These are phyloP conservation scores for Poeciliopsis occidentalis DNA, from an alignment of 2,113 vertebrate genomes.

Conservation along the genomic window DNA sequence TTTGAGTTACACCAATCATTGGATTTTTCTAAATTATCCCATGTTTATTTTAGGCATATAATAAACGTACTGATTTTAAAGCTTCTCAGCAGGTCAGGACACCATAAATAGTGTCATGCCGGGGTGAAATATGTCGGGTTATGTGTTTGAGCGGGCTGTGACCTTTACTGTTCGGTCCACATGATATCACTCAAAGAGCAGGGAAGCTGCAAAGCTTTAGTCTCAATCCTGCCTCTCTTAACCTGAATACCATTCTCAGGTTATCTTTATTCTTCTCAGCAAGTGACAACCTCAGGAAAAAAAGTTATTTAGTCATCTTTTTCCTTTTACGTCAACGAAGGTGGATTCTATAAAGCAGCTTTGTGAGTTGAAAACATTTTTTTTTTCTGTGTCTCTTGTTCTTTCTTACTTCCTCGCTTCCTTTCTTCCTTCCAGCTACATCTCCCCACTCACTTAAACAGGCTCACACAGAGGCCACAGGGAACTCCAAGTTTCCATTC, in stretches of 20 bases:
- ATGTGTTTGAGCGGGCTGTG: conserved; percentile 56
- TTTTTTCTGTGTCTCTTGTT: neutral
- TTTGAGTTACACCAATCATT: too few relatives aligned
- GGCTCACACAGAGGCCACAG: conserved; percentile 60
- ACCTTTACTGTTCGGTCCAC: conserved; percentile 67
- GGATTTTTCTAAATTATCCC: neutral
- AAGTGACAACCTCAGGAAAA: neutral
- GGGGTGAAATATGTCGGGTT: conserved; percentile 62
- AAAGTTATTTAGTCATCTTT: conserved; percentile 5
- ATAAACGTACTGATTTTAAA: neutral
- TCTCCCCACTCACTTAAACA: conserved; percentile 43
- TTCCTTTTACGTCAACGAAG: conserved; percentile 1
- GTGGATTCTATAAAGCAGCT: conserved; percentile 28
- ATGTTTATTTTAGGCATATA: neutral
- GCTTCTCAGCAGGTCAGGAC: conserved; percentile 46
- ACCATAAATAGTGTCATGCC: conserved; percentile 58
- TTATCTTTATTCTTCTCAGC: conserved; percentile 17
- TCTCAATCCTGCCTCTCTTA: conserved; percentile 31
- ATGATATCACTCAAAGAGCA: conserved; percentile 61
- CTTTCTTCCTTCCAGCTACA: conserved; percentile 37
- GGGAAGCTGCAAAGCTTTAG: conserved; percentile 31
- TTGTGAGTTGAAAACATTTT: conserved; percentile 32
- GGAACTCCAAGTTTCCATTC: conserved; percentile 79
- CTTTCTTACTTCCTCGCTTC: conserved; percentile 28
- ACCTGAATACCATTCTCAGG: conserved; percentile 27